These are phyloP conservation scores for Pantelozetes paolii DNA, from an alignment of 2,888 invertebrate species.

Conservation along the genomic window DNA sequence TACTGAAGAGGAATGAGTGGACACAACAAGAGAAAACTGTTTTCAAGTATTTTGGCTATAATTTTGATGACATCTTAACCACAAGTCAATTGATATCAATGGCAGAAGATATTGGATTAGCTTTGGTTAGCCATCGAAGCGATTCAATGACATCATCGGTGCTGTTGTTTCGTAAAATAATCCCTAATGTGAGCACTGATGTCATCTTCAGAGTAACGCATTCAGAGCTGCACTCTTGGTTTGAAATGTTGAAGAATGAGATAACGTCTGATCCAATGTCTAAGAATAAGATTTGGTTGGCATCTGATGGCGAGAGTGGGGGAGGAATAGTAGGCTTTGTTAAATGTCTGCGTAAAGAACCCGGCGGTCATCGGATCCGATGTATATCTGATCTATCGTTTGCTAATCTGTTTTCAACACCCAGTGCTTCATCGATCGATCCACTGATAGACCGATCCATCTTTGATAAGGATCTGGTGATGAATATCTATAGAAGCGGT, in stretches of 20 bases:
- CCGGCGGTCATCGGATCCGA: slow-evolving; percentile 50
- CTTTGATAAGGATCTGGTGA: slow-evolving; percentile 2
- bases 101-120: slow-evolving; percentile 41
- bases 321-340: slow-evolving; percentile 57
- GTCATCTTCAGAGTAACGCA: slow-evolving; percentile 42
- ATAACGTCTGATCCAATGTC: slow-evolving; percentile 59
- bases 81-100: slow-evolving; percentile 19
- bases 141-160: slow-evolving; percentile 58
- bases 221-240: slow-evolving; percentile 59
- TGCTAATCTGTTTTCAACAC: slow-evolving; percentile 48
- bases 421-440: no score
- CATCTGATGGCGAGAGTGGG: slow-evolving; percentile 49
- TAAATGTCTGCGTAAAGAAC: slow-evolving; percentile 55
- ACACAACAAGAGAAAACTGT: slow-evolving; percentile 47
- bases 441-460: not conserved
- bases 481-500: not conserved
- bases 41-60: slow-evolving; percentile 39
- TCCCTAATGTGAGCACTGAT: slow-evolving; percentile 12
- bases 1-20: slow-evolving; percentile 46
- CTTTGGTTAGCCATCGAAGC: slow-evolving; percentile 56
- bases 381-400: slow-evolving; percentile 45
- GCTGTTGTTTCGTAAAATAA: slow-evolving; percentile 62
- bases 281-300: slow-evolving; percentile 55
- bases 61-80: not conserved
- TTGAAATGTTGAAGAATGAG: slow-evolving; percentile 70